phyloP scores from a whole-genome alignment of 2,888 invertebrate genomes.

The Papilio elwesi region DNA sequence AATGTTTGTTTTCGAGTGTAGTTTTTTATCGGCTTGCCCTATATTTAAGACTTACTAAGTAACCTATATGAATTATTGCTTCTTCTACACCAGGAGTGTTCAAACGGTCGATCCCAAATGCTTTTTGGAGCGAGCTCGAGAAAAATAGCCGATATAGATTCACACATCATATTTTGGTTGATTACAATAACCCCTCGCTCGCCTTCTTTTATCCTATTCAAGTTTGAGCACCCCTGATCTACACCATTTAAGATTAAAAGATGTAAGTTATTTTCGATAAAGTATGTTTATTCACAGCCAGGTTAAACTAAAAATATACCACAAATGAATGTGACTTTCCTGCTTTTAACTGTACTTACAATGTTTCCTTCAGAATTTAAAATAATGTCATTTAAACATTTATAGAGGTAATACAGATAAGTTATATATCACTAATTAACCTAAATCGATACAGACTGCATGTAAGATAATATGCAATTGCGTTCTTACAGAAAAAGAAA shows the following conservation, averaged over 20 bases:
- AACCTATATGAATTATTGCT: too few relatives aligned
- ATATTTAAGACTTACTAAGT: too few relatives aligned
- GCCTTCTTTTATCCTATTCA: too few relatives aligned
- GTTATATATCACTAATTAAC: background rate
- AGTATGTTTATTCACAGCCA: background rate
- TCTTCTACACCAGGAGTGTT: too few relatives aligned
- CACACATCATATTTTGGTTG: too few relatives aligned
- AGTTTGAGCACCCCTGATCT: background rate
- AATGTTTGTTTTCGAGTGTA: too few relatives aligned
- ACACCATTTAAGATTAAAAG: background rate
- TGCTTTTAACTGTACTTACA: background rate
- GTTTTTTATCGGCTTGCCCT: too few relatives aligned
- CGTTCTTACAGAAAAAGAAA: too few relatives aligned
- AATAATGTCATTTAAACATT: background rate
- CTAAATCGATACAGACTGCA: background rate
- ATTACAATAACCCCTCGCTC: too few relatives aligned
- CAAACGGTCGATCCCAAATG: too few relatives aligned
- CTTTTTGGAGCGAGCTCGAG: too few relatives aligned
- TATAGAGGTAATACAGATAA: background rate
- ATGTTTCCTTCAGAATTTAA: background rate
- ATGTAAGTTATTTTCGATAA: background rate
- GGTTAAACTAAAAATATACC: background rate
- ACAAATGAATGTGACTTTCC: constrained; percentile 2
- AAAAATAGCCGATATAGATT: too few relatives aligned
- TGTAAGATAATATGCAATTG: background rate